A percentile compares a stretch with the other conserved stretches of the same genome.
phyloP scores from a whole-genome alignment of 2,797 vertebrate genomes.

The Galagoides demidoff region DNA sequence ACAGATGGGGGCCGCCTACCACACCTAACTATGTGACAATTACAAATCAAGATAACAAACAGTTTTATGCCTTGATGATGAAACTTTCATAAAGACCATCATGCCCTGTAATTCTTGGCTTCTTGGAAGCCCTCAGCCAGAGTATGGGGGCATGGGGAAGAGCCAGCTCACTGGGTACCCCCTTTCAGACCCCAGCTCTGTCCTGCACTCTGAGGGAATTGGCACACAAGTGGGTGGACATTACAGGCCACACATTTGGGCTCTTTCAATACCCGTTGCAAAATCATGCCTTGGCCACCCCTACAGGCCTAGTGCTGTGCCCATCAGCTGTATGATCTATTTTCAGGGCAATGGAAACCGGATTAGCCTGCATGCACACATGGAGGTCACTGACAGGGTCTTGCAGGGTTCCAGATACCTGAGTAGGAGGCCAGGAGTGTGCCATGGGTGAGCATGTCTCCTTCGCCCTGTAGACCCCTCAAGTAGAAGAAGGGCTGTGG shows the following conservation, averaged over 20 bases:
- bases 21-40: background rate
- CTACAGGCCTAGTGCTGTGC: background rate
- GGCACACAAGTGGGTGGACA: too few relatives aligned
- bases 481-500: background rate
- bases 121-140: background rate
- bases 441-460: background rate
- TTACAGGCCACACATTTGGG: background rate
- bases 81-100: background rate
- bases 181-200: background rate
- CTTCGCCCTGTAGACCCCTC: background rate
- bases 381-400: background rate
- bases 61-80: background rate
- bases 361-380: background rate
- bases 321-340: background rate
- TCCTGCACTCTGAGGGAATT: background rate
- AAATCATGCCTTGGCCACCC: background rate
- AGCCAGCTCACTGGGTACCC: background rate
- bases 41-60: background rate
- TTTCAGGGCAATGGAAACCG: background rate
- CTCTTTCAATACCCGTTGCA: background rate
- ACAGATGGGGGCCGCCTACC: background rate
- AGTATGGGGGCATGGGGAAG: background rate
- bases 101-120: background rate
- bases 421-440: background rate
- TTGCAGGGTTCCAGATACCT: background rate